Conservation (phyloP, 2,113 vertebrate species). For the Mirounga angustirostris region DNA sequence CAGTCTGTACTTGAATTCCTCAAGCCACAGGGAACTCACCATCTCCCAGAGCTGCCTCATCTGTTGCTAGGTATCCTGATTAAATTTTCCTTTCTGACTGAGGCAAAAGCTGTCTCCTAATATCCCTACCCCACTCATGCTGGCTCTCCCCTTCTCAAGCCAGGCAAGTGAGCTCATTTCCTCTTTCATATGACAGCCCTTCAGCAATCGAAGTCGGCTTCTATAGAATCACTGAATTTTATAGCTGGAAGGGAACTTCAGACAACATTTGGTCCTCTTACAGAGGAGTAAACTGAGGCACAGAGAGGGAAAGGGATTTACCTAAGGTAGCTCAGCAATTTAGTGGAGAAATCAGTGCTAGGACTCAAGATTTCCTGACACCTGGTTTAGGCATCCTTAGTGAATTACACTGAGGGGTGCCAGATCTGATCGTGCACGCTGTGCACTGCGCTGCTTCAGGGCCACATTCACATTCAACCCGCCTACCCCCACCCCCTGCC, state of each 20-base stretch:
- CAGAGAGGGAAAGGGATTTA: not conserved
- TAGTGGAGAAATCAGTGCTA: not conserved
- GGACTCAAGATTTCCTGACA: not conserved
- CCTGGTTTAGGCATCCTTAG: not conserved
- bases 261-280: not conserved
- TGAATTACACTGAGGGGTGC: not conserved
- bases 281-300: constrained; percentile 3
- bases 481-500: not conserved
- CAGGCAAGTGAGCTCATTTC: not conserved
- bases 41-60: not conserved
- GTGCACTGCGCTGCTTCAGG: not conserved
- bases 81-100: not conserved
- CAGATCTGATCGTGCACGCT: not conserved
- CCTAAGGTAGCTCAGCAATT: not conserved
- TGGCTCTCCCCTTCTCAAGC: not conserved
- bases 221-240: not conserved
- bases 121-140: not conserved
- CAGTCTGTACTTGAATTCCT: not conserved
- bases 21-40: not conserved
- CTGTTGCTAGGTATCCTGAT: not conserved
- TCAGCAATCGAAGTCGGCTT: not conserved
- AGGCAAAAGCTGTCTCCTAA: not conserved
- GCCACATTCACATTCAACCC: not conserved
- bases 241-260: not conserved
- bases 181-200: not conserved